These are phyloP conservation scores for Holacanthella duospinosa DNA, from an alignment of 2,888 invertebrate genomes.

Conservation along the genomic window DNA sequence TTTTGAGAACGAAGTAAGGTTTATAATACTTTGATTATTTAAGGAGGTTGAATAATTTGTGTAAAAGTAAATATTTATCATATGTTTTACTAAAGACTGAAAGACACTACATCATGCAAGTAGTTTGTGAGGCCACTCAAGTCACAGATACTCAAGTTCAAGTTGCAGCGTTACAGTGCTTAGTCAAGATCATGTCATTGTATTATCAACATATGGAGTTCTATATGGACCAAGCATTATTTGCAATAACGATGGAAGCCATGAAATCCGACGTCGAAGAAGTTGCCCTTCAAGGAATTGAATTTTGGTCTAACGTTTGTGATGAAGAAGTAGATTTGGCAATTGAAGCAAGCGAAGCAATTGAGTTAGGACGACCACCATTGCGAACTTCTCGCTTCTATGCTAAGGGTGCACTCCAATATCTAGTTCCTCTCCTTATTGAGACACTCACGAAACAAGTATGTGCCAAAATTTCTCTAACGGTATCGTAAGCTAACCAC, in stretches of 20 bases:
- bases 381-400: slow-evolving; percentile 86
- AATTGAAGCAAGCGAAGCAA: slow-evolving; percentile 87
- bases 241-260: slow-evolving; percentile 87
- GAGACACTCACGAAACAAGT: slow-evolving; percentile 86
- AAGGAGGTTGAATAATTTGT: not conserved
- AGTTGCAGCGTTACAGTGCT: slow-evolving; percentile 94
- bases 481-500: not conserved
- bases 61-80: not conserved
- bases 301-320: slow-evolving; percentile 99
- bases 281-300: slow-evolving; percentile 94
- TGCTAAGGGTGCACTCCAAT: slow-evolving; percentile 95
- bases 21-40: not conserved
- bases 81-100: slow-evolving; percentile 53
- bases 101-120: slow-evolving; percentile 98
- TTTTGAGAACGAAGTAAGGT: slow-evolving; percentile 77
- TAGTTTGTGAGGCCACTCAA: slow-evolving; percentile 97
- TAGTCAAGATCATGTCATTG: slow-evolving; percentile 94
- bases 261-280: slow-evolving; percentile 97
- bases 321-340: slow-evolving; percentile 96
- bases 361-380: slow-evolving; percentile 88
- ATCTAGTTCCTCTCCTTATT: slow-evolving; percentile 84
- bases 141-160: slow-evolving; percentile 79
- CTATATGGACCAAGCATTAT: slow-evolving; percentile 95
- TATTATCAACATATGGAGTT: slow-evolving; percentile 99
- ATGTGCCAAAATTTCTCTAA: slow-evolving; percentile 7